Base-by-base conservation (phyloP, 2,888 invertebrate genomes). In the Troides helena region DNA sequence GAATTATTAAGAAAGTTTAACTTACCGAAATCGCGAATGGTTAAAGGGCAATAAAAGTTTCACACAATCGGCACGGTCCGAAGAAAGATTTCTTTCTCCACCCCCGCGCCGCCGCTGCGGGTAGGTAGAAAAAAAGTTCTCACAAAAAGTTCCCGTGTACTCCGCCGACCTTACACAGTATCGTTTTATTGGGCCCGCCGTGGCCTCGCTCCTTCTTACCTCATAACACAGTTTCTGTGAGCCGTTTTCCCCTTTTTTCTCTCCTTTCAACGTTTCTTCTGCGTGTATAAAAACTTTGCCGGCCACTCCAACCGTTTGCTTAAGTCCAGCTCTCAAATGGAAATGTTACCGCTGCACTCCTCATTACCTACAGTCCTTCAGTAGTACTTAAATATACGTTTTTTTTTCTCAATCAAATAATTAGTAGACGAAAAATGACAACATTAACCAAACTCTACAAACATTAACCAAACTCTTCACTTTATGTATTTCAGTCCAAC, bases 151-250 rank as follows among this genome's bases (percentile, higher is more conserved):
- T 82, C 77, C 80, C 80, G 83, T 81, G 82, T 82, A 78, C 79
- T 71, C 75, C 77, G 80, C 78, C 89, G 88, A 86, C 86, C 89
- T 87, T 86, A 89, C 89, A 86, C 87, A 85, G 84, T 84, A 82
- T 90, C 88, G 87, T 90, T 90, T 90, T 90, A 88, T 89, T 91
- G 85, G 87, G 80, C 84, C 81, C 86, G 87, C 85, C 88, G 82
- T 88, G 89, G 87, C 88, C 88, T 85, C 83, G 80, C 85, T 85
- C 82, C 81, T 92, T 82, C 81, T 92, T 91, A 90, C 92, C 92
- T 88, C 88, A 87, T 92, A 90, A 91, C 92, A 92, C 90, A 92
- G 88, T 91, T 91, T 90, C 89, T 82, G 82, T 36, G 59, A 10
- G 75, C 75, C 75, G 77, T 79, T 81, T 81, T 80, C 81, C 81